Evolutionary conservation across 2,113 vertebrate genomes (phyloP).

Genomic region (Channa maculata): DNA sequence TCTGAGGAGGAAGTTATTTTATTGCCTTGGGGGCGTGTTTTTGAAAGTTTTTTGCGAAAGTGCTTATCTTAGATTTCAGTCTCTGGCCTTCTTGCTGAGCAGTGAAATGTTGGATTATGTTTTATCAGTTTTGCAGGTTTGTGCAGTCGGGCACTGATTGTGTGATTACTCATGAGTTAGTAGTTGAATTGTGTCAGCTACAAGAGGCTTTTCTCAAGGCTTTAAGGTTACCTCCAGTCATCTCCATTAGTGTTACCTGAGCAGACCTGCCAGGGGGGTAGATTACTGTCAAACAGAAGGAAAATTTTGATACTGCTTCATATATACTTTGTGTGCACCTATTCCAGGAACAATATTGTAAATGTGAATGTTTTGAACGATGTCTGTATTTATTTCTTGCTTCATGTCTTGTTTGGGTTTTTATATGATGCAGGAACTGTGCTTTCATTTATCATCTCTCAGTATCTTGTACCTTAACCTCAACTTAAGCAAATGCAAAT

Average conservation of each 20-base stretch:
- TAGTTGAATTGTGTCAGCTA: slow-evolving; percentile 10
- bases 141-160: slow-evolving; percentile 8
- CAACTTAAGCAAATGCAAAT: slow-evolving; percentile 43
- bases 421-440: slow-evolving; percentile 41
- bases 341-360: slow-evolving; percentile 58
- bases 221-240: background rate
- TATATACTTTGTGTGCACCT: slow-evolving; percentile 50
- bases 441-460: slow-evolving; percentile 38
- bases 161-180: slow-evolving; percentile 11
- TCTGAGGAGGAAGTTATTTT: slow-evolving; percentile 25
- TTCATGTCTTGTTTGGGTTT: slow-evolving; percentile 42
- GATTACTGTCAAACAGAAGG: background rate
- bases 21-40: background rate
- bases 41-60: slow-evolving; percentile 9
- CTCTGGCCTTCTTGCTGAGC: background rate
- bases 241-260: slow-evolving; percentile 14
- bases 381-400: slow-evolving; percentile 75
- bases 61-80: slow-evolving; percentile 10
- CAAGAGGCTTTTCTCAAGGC: background rate
- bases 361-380: slow-evolving; percentile 70
- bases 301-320: slow-evolving; percentile 32
- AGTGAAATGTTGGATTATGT: background rate
- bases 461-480: slow-evolving; percentile 38
- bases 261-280: background rate
- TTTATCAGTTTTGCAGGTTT: slow-evolving; percentile 3